These are phyloP conservation scores for Heliconius hortense DNA, from an alignment of 2,888 invertebrate genomes.

Conservation along the genomic window DNA sequence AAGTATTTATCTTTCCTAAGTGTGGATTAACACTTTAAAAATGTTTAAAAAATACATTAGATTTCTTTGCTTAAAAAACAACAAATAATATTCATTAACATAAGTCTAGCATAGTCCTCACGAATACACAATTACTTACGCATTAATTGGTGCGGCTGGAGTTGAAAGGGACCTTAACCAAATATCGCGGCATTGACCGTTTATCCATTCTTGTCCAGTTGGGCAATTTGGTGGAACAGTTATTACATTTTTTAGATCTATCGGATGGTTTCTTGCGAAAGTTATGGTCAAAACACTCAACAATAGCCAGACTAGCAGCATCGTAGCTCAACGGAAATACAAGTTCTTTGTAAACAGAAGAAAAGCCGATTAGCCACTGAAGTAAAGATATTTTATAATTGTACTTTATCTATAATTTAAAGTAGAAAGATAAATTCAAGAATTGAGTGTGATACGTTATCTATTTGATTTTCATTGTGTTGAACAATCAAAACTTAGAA, in stretches of 20 bases:
- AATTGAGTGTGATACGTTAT: conserved; percentile 38
- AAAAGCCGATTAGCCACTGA: conserved; percentile 17
- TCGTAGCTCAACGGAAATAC: conserved; percentile 13
- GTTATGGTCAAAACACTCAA: conserved; percentile 26
- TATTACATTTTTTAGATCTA: conserved; percentile 40
- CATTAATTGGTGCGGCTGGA: conserved; percentile 20
- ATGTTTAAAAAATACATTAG: too few species aligned
- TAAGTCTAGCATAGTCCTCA: neutral
- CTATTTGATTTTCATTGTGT: conserved; percentile 26
- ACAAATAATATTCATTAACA: neutral
- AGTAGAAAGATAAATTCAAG: conserved; percentile 39
- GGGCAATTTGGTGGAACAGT: conserved; percentile 50
- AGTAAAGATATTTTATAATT: conserved; percentile 28
- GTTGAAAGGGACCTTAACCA: conserved; percentile 44
- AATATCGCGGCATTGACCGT: conserved; percentile 54
- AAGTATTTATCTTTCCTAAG: too few species aligned
- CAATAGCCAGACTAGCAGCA: conserved; percentile 25
- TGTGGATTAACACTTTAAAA: too few species aligned
- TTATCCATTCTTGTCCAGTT: conserved; percentile 46
- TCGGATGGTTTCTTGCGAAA: conserved; percentile 9
- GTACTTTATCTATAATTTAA: conserved; percentile 37
- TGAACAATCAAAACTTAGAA: neutral
- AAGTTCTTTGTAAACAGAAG: conserved; percentile 4
- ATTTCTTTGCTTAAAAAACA: neutral
- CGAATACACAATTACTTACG: conserved; percentile 25